Evolutionary conservation across 2,113 vertebrate species (phyloP), one percentile per base, ranked within the genome.

Genomic region (Hemicordylus capensis): DNA sequence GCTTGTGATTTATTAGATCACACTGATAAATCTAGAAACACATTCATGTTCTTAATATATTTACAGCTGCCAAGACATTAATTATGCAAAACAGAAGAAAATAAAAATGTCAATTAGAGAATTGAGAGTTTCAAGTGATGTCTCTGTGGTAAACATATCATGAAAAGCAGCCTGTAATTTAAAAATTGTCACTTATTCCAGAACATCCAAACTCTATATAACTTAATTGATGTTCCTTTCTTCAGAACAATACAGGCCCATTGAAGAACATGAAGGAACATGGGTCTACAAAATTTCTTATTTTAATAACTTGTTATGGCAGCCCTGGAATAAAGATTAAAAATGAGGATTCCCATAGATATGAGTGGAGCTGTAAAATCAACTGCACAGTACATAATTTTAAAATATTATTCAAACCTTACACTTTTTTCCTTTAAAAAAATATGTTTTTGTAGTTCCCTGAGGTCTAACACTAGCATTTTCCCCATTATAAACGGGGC

Each of bases 331-430:
- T 90, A 92, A 94, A 88, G 89, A 64, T 78, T 85, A 88, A 90
- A 10, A 42, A 19, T 0, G 63, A 73, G 67, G 51, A 89, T 83
- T 54, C 0, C 90, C 87, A 72, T 83, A 89, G 84, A 64, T 76
- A 48, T 73, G 76, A 85, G 82, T 79, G 80, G 83, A 93, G 81
- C 70, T 81, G 83, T 79, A 91, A 91, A 90, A 76, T 90, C 79
- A 89, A 86, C 81, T 77, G 58, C 89, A 79, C 80, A 88, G 86
- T 63, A 73, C 59, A 67, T 92, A 88, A 93, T 12, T 92, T 72
- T 83, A 94, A 89, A 85, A 92, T 93, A 92, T 93, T 89, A 81
- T 82, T 90, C 87, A 87, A 92, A 84, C 83, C 86, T 92, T 88
- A 90, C 85, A 82, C 76, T 73, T 80, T 85, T 79, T 61, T 93